Base-by-base conservation (phyloP, 2,888 invertebrate species). In the Dyspetes luteomarginatus region DNA sequence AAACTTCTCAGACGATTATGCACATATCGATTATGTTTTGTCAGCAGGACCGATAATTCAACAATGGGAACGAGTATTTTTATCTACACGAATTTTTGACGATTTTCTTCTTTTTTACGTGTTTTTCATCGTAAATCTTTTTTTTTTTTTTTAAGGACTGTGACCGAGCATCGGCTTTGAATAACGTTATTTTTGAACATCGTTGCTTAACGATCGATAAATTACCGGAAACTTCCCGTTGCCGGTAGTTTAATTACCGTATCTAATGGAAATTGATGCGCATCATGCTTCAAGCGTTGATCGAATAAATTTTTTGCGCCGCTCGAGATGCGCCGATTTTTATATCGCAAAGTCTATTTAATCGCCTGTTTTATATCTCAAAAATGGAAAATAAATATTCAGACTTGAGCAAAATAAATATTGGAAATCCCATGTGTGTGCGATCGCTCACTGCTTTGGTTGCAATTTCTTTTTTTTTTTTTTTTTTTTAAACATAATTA, bases 401-500 rank as follows among this genome's bases (percentile, higher is more conserved):
- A 65, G 60, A 79, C 50, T 12, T 45, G 4, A 3, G 48, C 48
- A 5, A 36, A 36, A 36, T 36, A 36, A 36, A 12, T 36, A 9
- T 36, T 36, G 2, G 4, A 36, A 75, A n/a, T n/a, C n/a, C n/a
- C n/a, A n/a, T n/a, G n/a, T 43, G 58, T 26, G 62, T 56, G 48
- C 64, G 52, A 80, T 76, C 55, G 55, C 41, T 73, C 62, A 64
- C 68, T 72, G 73, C 73, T 81, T 73, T 64, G 64, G 50, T 81
- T 68, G 64, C 73, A 65, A 71, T 64, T 26, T 48, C 17, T 48
- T 45, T 36, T n/a, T 45, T 19, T 58, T 52, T 52, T 19, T 52
- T 52, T 28, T n/a, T 50, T 41, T 48, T 41, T 36, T 3, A 45
- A 82, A 86, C 80, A 85, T 86, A 84, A 82, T 89, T 89, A 88